Conservation (phyloP, 2,113 vertebrate genomes). For the Puntigrus tetrazona region DNA sequence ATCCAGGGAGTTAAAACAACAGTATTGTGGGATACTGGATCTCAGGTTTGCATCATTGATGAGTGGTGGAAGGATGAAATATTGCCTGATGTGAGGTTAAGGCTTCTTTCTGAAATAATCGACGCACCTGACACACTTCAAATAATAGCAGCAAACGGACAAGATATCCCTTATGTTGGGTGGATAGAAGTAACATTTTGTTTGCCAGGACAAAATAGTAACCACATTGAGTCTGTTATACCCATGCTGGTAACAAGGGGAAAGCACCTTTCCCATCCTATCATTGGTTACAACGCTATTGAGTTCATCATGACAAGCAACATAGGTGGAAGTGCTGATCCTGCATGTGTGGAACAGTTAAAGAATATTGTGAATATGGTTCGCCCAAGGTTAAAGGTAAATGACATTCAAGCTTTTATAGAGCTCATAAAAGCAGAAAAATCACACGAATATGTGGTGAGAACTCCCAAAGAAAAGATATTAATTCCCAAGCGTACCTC, state of each 20-base stretch:
- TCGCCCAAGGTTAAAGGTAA: background rate
- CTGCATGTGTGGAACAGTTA: background rate
- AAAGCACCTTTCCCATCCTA: background rate
- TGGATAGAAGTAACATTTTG: conserved; percentile 39
- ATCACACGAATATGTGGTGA: background rate
- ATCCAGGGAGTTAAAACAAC: conserved; percentile 37
- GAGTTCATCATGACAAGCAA: background rate
- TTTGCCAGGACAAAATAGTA: background rate
- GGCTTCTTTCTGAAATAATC: conserved; percentile 48
- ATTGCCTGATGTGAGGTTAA: conserved; percentile 38
- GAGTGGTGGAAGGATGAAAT: conserved; percentile 42
- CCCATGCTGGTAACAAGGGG: conserved; percentile 51
- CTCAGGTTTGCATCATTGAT: conserved; percentile 54
- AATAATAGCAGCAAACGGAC: conserved; percentile 49
- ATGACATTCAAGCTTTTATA: background rate
- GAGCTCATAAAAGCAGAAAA: background rate
- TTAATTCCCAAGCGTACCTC: background rate
- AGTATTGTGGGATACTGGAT: conserved; percentile 53
- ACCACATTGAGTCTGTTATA: conserved; percentile 10
- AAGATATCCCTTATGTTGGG: conserved; percentile 32
- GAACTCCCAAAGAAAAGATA: background rate
- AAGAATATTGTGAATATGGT: background rate
- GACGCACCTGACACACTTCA: conserved; percentile 33
- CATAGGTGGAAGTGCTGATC: background rate
- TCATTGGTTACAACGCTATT: conserved; percentile 12